Evolutionary conservation across 1,140 invertebrate species (phyloP).

Genomic region (Thalassaphorura encarpata): DNA sequence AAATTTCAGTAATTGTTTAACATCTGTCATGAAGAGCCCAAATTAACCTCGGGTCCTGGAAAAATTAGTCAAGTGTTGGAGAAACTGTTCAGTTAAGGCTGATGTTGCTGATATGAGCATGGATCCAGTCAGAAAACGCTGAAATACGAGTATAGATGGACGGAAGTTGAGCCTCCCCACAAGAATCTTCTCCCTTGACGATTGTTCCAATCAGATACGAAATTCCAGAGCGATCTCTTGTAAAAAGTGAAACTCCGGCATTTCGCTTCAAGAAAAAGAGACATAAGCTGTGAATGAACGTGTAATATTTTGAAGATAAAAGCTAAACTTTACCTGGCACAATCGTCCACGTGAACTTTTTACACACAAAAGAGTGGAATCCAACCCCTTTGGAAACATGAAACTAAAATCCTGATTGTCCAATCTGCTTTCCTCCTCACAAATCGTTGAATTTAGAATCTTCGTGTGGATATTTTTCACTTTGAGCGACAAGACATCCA

Average conservation of each 20-base stretch:
- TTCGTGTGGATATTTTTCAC: slow-evolving; percentile 2
- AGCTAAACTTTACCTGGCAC: background rate
- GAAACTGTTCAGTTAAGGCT: no score
- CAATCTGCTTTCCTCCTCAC: background rate
- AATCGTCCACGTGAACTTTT: background rate
- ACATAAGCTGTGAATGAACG: background rate
- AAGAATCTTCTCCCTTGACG: background rate
- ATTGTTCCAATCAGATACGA: background rate
- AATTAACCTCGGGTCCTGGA: no score
- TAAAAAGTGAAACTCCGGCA: background rate
- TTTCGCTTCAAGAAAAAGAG: background rate
- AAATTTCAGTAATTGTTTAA: no score
- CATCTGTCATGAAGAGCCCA: no score
- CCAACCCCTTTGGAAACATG: slow-evolving; percentile 3
- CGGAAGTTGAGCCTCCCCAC: background rate
- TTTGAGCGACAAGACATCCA: no score
- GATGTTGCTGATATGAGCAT: background rate
- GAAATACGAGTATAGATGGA: slow-evolving; percentile 1
- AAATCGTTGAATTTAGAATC: background rate
- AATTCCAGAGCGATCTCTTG: background rate
- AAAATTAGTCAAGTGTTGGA: no score
- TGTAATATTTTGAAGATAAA: background rate
- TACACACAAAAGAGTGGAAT: slow-evolving; percentile 3
- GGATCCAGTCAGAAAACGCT: background rate
- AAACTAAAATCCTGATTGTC: background rate